Conservation (phyloP, 2,113 vertebrate species). For the Halcyon malimbica region DNA sequence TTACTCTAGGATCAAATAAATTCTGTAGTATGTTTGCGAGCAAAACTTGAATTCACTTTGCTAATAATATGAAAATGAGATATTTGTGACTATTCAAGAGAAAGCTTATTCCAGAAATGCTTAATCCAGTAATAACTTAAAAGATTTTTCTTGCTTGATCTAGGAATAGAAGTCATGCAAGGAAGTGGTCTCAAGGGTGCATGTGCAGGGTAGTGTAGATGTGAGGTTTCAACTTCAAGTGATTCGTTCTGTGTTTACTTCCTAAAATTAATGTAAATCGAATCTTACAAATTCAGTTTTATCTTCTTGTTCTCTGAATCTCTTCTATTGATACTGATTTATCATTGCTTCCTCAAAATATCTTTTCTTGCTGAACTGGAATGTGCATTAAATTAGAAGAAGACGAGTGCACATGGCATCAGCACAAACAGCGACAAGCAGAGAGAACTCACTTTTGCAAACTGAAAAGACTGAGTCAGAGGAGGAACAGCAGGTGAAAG, state of each 20-base stretch:
- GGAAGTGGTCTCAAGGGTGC: neutral
- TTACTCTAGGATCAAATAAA: slow-evolving; percentile 46
- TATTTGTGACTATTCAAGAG: slow-evolving; percentile 1
- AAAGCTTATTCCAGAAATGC: slow-evolving; percentile 43
- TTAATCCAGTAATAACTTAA: neutral
- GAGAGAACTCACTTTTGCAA: slow-evolving; percentile 64
- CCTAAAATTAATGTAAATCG: neutral
- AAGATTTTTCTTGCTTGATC: slow-evolving; percentile 28
- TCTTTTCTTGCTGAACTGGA: slow-evolving; percentile 43
- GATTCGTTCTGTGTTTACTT: neutral
- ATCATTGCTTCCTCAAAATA: slow-evolving; percentile 50
- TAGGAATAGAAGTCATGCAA: neutral
- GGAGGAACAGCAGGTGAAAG: slow-evolving; percentile 46
- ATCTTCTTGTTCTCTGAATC: slow-evolving; percentile 30
- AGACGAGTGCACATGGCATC: slow-evolving; percentile 44
- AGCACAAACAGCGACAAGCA: slow-evolving; percentile 52
- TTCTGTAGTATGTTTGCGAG: slow-evolving; percentile 26
- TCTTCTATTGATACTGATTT: slow-evolving; percentile 41
- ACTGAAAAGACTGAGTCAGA: slow-evolving; percentile 56
- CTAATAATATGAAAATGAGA: slow-evolving; percentile 40
- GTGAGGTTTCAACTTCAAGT: neutral
- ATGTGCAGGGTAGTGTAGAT: neutral
- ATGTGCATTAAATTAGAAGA: slow-evolving; percentile 71
- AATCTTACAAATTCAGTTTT: slow-evolving; percentile 2
- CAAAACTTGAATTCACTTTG: slow-evolving; percentile 36